Evolutionary conservation across 2,888 invertebrate species (phyloP).

Genomic region (Latheticus oryzae): DNA sequence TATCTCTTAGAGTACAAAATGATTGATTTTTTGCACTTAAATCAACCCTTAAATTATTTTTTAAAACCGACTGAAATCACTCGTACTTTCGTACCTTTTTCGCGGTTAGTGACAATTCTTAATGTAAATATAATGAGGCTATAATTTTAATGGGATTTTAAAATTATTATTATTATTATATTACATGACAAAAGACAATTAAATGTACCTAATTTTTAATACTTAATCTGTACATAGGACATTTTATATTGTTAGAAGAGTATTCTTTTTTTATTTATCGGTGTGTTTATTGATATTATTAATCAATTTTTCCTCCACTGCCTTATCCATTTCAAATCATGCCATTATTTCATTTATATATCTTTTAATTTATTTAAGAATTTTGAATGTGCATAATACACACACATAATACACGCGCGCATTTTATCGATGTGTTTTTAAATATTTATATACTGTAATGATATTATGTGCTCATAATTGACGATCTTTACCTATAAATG

Average conservation of each 20-base stretch:
- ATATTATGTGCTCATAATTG: conserved; percentile 56
- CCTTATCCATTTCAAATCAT: conserved; percentile 60
- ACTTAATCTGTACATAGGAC: conserved; percentile 59
- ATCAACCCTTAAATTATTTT: too few relatives aligned
- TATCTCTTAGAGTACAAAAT: conserved; percentile 63
- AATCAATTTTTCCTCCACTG: conserved; percentile 58
- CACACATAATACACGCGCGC: conserved; percentile 31
- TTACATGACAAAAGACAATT: conserved; percentile 58
- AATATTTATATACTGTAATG: too few relatives aligned
- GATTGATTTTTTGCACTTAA: conserved; percentile 51
- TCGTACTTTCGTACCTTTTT: conserved; percentile 46
- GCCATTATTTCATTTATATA: conserved; percentile 56
- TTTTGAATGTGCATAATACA: conserved; percentile 42
- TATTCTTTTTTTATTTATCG: conserved; percentile 56
- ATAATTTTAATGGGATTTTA: conserved; percentile 44
- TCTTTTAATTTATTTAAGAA: conserved; percentile 44
- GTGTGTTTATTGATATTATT: too few relatives aligned
- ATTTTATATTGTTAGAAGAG: conserved; percentile 58
- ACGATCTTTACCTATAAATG: conserved; percentile 58
- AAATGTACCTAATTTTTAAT: conserved; percentile 63
- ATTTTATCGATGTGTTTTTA: conserved; percentile 42
- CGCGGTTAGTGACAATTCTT: conserved; percentile 52
- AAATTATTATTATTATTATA: too few relatives aligned
- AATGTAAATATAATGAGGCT: conserved; percentile 50
- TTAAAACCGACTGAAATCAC: conserved; percentile 47